A percentile compares a stretch with the other conserved stretches of the same genome.
Conservation (phyloP, 2,888 invertebrate genomes). For the Morpho helenor region DNA sequence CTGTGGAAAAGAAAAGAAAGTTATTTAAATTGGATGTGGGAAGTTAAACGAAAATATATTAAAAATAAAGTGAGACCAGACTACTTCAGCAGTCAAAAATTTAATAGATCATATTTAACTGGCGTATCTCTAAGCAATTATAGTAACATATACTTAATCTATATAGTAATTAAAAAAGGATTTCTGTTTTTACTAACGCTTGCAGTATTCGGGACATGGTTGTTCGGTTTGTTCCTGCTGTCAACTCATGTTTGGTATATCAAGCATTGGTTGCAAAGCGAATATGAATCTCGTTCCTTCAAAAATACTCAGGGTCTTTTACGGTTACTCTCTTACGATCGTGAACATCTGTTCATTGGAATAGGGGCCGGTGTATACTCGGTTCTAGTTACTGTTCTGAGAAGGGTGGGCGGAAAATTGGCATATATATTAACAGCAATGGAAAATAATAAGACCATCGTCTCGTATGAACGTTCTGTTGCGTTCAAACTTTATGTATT, state of each 20-base stretch:
- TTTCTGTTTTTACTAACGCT: constrained; percentile 1
- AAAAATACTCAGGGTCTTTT: too few relatives aligned
- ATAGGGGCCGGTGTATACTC: constrained; percentile 2
- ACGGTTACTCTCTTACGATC: too few relatives aligned
- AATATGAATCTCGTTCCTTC: neutral
- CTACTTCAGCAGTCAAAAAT: too few relatives aligned
- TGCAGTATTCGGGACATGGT: constrained; percentile 14
- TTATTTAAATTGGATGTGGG: too few relatives aligned
- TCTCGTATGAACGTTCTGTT: constrained; percentile 18
- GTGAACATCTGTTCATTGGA: constrained; percentile 5
- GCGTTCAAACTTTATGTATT: constrained; percentile 18
- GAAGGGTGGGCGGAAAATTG: neutral
- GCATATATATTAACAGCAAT: neutral
- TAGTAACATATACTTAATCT: too few relatives aligned
- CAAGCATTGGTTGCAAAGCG: constrained; percentile 5
- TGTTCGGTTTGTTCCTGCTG: constrained; percentile 21
- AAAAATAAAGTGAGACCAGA: too few relatives aligned
- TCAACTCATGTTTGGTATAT: constrained; percentile 21
- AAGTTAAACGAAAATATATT: too few relatives aligned
- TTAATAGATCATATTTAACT: too few relatives aligned
- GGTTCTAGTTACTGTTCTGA: neutral
- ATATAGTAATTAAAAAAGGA: too few relatives aligned
- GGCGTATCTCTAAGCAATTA: too few relatives aligned
- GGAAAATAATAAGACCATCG: constrained; percentile 16
- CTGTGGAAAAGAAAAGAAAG: too few relatives aligned